A percentile compares a stretch with the other conserved stretches of the same genome.
Conservation (phyloP, 2,113 vertebrate species). For the Crotalus helleri region DNA sequence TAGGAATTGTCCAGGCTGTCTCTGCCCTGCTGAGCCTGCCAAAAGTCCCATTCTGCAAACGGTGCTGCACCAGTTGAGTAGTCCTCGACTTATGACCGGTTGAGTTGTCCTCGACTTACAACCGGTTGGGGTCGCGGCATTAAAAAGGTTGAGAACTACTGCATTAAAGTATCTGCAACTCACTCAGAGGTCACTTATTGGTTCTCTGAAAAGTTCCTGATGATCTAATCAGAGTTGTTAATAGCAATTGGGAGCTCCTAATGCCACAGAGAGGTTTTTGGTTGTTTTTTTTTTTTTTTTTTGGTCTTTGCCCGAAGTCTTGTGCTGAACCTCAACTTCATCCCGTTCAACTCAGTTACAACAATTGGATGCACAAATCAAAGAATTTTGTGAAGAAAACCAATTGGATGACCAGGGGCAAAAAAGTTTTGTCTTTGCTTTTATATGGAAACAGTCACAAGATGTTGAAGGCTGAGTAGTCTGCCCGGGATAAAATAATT, state of each 20-base stretch:
- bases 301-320: constrained; percentile 5
- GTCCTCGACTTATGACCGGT: too few relatives aligned
- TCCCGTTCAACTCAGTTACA: constrained; percentile 40
- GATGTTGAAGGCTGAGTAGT: background rate
- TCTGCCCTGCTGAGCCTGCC: too few relatives aligned
- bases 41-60: too few relatives aligned
- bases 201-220: background rate
- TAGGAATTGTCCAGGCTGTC: too few relatives aligned
- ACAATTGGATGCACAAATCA: constrained; percentile 22
- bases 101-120: too few relatives aligned
- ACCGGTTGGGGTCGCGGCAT: too few relatives aligned
- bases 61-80: too few relatives aligned
- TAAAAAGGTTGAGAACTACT: too few relatives aligned
- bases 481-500: constrained; percentile 1
- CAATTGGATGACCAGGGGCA: background rate
- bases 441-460: background rate
- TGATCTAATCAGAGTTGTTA: background rate
- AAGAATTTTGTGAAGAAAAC: constrained; percentile 2
- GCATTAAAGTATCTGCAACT: constrained; percentile 18
- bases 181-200: background rate
- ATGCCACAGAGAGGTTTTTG: too few relatives aligned
- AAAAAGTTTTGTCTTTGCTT: background rate
- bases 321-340: background rate
- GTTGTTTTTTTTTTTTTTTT: background rate
- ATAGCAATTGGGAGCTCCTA: background rate